Evolutionary conservation across 2,888 invertebrate genomes (phyloP).

Genomic region (Cryptophagus acutangulus): DNA sequence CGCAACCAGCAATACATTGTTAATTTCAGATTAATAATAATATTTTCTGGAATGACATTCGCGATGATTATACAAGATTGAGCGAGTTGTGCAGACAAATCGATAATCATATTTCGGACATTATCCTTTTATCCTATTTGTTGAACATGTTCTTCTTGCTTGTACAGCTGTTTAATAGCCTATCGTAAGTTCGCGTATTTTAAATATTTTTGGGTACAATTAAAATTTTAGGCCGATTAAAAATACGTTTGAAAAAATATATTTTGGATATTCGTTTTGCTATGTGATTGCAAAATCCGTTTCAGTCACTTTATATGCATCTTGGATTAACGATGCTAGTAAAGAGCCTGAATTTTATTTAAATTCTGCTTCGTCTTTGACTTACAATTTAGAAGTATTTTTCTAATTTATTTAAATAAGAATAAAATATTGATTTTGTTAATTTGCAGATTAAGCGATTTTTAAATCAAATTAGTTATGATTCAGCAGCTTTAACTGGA

Average conservation of each 20-base stretch:
- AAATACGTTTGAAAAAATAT: constrained; percentile 27
- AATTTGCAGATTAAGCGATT: constrained; percentile 38
- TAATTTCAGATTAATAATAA: constrained; percentile 18
- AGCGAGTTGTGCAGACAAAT: constrained; percentile 25
- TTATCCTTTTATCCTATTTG: constrained; percentile 28
- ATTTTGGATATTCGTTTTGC: constrained; percentile 42
- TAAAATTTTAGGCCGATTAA: constrained; percentile 4
- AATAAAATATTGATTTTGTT: not conserved
- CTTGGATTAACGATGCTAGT: constrained; percentile 53
- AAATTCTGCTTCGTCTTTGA: constrained; percentile 25
- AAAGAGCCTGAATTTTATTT: constrained; percentile 28
- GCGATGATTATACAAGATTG: constrained; percentile 30
- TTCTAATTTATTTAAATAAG: constrained; percentile 1
- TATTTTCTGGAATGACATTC: constrained; percentile 24
- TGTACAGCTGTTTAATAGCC: constrained; percentile 28
- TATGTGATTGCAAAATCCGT: constrained; percentile 40
- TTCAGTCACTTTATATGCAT: constrained; percentile 58
- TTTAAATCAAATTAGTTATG: constrained; percentile 40
- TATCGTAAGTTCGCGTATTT: constrained; percentile 19
- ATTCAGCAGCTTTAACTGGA: constrained; percentile 41
- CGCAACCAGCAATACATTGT: constrained; percentile 11
- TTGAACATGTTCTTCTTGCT: constrained; percentile 29
- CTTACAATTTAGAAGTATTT: constrained; percentile 29
- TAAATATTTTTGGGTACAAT: not conserved
- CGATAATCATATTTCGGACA: constrained; percentile 25